These are phyloP conservation scores for Quadroppia sp. DNA, from an alignment of 2,888 invertebrate species.

Conservation along the genomic window DNA sequence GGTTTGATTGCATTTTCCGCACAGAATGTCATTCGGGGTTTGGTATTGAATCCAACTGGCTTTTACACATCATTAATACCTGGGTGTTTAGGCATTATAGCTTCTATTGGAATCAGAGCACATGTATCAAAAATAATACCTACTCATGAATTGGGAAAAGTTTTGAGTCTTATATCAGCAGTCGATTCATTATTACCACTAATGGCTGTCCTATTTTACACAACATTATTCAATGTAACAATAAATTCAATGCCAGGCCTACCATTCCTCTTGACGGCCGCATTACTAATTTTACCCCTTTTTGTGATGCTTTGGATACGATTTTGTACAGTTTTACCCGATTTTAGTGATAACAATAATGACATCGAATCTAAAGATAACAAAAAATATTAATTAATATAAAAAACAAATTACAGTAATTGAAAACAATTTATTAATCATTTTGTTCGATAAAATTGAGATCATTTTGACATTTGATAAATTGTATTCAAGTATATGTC, in stretches of 20 bases:
- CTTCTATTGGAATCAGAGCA: slow-evolving; percentile 17
- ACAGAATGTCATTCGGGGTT: not conserved
- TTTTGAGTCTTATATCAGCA: slow-evolving; percentile 32
- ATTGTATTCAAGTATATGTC: no score
- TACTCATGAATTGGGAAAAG: slow-evolving; percentile 28
- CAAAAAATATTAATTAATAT: no score
- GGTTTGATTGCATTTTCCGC: not conserved
- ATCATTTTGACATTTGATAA: no score
- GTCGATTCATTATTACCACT: slow-evolving; percentile 29
- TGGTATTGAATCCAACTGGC: not conserved
- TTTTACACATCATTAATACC: not conserved
- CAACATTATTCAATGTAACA: not conserved
- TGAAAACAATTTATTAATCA: no score
- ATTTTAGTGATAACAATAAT: no score
- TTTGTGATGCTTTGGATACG: no score
- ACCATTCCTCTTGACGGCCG: not conserved
- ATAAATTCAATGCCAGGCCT: slow-evolving; percentile 23
- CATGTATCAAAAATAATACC: slow-evolving; percentile 31
- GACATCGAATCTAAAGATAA: no score
- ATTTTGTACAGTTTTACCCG: no score
- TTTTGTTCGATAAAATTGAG: no score
- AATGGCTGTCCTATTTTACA: not conserved
- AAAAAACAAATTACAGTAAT: no score
- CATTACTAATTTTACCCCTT: no score
- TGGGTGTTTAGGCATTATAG: not conserved